Base-by-base conservation (phyloP, 2,797 vertebrate genomes). In the Phrynocephalus forsythii region DNA sequence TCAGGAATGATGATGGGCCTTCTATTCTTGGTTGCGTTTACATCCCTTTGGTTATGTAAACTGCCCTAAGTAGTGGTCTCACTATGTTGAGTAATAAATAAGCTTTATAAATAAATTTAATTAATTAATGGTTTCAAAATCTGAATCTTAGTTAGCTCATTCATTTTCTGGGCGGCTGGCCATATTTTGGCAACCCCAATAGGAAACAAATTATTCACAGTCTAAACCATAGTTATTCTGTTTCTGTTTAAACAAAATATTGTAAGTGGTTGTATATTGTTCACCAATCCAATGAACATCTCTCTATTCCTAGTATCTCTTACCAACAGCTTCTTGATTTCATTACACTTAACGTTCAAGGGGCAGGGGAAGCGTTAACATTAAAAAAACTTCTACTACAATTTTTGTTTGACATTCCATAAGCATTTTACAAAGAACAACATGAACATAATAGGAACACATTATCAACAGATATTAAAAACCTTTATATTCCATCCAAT, bases 401-500 rank as follows among this genome's bases (percentile, higher is more conserved):
- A 33, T 68, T 85, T 75, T 28, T 68, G 50, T 66, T 68, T 67
- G 44, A 33, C 71, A 85, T 22, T 77, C 60, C 38, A 87, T 48
- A 75, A 48, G 56, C 63, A 68, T 33, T 67, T 82, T 28, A 83
- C 30, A 24, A 16, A 71, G 28, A 82, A n/a, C 33, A 81, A 60
- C 78, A 81, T 5, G n/a, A 81, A 86, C 22, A 67, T 82, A 82
- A 83, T 72, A 72, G 75, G 56, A 80, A 33, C 33, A 75, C 56
- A 75, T 10, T 82, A 63, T 76, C 10, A 48, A 18, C 10, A 81
- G 33, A 73, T 38, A 66, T 66, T 18, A 81, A 80, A 81, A 87
- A 63, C 78, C 28, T 9, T 0, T 30, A 20, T 82, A 86, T 91
- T 86, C 33, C 80, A 93, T 87, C 84, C 91, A 88, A 73, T 80